These are phyloP conservation scores for Trachymyrmex cornetzi DNA, from an alignment of 1,140 invertebrate species.

Conservation along the genomic window DNA sequence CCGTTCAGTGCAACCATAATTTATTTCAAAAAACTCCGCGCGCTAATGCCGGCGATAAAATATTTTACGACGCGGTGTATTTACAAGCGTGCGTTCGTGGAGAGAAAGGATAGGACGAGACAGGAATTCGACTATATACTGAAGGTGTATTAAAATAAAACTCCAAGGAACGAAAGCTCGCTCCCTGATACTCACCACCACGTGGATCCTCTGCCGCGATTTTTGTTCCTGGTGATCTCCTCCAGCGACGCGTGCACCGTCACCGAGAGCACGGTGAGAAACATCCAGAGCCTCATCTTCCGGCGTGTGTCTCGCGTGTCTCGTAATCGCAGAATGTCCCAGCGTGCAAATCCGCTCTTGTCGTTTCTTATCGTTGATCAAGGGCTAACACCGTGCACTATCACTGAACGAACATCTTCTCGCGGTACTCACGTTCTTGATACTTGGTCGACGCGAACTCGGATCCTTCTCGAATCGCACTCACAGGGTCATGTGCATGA, in stretches of 20 bases:
- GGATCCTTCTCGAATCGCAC: constrained; percentile 44
- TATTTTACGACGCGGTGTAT: constrained; percentile 38
- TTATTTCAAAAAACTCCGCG: constrained; percentile 36
- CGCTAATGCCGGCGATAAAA: constrained; percentile 43
- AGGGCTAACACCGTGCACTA: constrained; percentile 58
- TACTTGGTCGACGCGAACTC: constrained; percentile 2
- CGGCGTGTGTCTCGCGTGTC: constrained; percentile 33
- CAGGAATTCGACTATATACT: neutral
- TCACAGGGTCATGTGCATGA: constrained; percentile 35
- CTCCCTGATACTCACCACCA: constrained; percentile 86
- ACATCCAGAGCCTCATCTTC: constrained; percentile 83
- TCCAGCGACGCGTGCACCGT: constrained; percentile 79
- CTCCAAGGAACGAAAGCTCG: neutral
- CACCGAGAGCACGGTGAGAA: constrained; percentile 80
- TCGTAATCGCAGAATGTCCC: constrained; percentile 3
- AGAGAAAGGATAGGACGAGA: neutral
- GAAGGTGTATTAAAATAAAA: constrained; percentile 31
- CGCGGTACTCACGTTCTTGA: constrained; percentile 24
- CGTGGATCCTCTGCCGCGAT: constrained; percentile 87
- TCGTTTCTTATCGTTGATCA: constrained; percentile 21
- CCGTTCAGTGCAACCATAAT: constrained; percentile 25
- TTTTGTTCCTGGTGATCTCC: constrained; percentile 85
- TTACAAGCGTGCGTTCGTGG: constrained; percentile 24
- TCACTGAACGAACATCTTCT: constrained; percentile 73
- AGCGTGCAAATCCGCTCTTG: constrained; percentile 28